These are phyloP conservation scores for Tiaroga cobitis DNA, from an alignment of 2,797 vertebrate genomes.

Conservation along the genomic window DNA sequence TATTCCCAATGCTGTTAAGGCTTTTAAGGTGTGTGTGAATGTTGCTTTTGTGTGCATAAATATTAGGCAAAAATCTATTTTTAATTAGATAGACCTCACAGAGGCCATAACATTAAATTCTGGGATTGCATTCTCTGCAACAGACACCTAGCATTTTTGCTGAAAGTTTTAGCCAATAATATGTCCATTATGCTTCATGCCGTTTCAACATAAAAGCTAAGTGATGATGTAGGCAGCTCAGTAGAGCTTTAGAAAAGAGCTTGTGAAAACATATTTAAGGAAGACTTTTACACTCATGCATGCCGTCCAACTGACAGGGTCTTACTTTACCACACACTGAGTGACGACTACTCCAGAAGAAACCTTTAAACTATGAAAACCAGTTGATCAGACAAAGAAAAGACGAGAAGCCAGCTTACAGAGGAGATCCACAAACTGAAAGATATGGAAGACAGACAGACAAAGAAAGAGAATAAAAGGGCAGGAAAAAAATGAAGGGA, in stretches of 20 bases:
- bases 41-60: background rate
- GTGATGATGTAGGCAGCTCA: background rate
- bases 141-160: background rate
- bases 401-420: background rate
- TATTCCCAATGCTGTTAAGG: no score
- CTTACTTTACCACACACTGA: conserved; percentile 84
- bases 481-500: conserved; percentile 26
- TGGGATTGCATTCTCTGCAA: background rate
- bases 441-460: conserved; percentile 59
- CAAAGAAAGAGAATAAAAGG: conserved; percentile 45
- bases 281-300: conserved; percentile 51
- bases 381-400: conserved; percentile 76
- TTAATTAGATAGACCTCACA: background rate
- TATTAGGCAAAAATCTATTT: background rate
- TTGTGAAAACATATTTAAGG: conserved; percentile 5
- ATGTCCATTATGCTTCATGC: background rate
- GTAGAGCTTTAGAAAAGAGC: background rate
- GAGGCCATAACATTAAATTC: background rate
- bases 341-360: conserved; percentile 81
- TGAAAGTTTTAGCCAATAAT: background rate
- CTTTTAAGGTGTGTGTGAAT: background rate
- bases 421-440: conserved; percentile 79
- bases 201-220: background rate
- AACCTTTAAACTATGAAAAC: conserved; percentile 90
- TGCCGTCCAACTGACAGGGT: conserved; percentile 51